phyloP scores from a whole-genome alignment of 92 coral and sea anemone genomes.

The Micromussa lordhowensis region DNA sequence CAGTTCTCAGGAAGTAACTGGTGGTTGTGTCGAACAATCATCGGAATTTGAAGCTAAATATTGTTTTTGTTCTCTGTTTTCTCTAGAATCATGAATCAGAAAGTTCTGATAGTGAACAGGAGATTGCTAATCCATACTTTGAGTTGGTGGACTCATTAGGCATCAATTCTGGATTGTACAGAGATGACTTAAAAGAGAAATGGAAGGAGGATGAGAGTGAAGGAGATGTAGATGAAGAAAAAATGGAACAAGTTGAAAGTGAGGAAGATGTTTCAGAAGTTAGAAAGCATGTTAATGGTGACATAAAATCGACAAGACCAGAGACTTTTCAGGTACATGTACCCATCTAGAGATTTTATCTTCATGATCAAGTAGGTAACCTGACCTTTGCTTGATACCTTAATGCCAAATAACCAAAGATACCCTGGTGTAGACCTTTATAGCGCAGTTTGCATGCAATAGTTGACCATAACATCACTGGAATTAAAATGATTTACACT shows the following conservation, averaged over 20 bases:
- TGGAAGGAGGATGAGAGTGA: conserved; percentile 60
- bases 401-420: too few relatives aligned
- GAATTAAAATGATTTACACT: background rate
- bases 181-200: conserved; percentile 26
- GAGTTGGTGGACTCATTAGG: conserved; percentile 79
- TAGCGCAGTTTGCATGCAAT: too few relatives aligned
- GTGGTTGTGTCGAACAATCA: too few relatives aligned
- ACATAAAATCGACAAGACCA: background rate
- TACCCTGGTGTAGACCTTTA: too few relatives aligned
- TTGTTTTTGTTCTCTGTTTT: background rate
- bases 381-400: too few relatives aligned
- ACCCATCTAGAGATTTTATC: background rate
- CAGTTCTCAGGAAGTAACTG: too few relatives aligned
- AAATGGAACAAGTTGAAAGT: background rate
- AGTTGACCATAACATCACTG: background rate
- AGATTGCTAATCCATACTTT: conserved; percentile 67
- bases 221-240: conserved; percentile 44
- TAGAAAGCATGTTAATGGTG: conserved; percentile 6
- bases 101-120: conserved; percentile 39
- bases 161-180: conserved; percentile 28
- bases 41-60: too few relatives aligned
- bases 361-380: background rate
- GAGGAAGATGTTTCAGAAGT: background rate
- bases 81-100: conserved; percentile 17
- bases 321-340: background rate